These are phyloP conservation scores for Pteria penguin DNA, from an alignment of 2,888 invertebrate species.

Conservation along the genomic window DNA sequence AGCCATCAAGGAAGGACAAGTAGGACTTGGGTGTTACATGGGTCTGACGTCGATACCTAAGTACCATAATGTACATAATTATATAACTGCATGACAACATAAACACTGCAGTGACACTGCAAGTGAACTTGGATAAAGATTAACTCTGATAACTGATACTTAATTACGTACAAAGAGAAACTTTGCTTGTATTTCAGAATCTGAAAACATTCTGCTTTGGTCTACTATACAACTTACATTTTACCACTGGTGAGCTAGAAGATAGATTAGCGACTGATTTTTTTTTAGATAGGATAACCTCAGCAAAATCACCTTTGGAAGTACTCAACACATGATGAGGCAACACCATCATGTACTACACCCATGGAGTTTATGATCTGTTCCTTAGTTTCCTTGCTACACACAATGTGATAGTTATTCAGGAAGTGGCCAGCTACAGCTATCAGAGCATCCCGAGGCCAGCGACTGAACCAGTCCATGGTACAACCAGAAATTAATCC, in stretches of 20 bases:
- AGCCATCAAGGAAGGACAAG: constrained; percentile 89
- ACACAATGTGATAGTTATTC: constrained; percentile 68
- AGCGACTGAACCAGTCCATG: constrained; percentile 79
- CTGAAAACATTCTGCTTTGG: no score
- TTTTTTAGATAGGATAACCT: no score
- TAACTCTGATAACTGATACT: no score
- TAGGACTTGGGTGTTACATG: constrained; percentile 95
- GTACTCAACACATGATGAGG: constrained; percentile 71
- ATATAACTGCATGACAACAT: no score
- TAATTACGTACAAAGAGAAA: no score
- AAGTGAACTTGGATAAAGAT: no score
- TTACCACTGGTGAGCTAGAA: no score
- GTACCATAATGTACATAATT: no score
- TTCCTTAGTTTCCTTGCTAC: constrained; percentile 64
- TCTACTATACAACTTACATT: no score
- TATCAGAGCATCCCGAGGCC: constrained; percentile 78
- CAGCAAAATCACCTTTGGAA: constrained; percentile 76
- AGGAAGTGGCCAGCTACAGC: constrained; percentile 78
- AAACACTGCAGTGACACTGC: no score
- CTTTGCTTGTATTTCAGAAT: no score
- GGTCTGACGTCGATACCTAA: constrained; percentile 88
- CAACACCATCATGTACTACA: constrained; percentile 75
- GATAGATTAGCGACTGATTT: no score
- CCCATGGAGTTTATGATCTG: constrained; percentile 76
- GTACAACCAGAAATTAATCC: constrained; percentile 80